phyloP scores from a whole-genome alignment of 2,797 vertebrate genomes.

The Ceryle rudis region DNA sequence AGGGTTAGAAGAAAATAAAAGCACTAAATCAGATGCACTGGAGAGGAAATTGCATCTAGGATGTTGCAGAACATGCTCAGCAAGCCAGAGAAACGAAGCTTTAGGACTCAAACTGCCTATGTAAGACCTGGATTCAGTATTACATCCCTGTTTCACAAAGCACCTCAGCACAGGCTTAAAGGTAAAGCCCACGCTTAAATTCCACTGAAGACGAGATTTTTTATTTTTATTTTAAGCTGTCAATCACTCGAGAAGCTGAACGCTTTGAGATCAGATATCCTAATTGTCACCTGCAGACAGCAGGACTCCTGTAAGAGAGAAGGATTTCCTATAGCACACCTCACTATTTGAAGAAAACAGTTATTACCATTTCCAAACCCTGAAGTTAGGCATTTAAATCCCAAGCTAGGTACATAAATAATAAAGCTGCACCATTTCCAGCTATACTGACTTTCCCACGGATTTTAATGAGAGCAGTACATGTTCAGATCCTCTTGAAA shows the following conservation, averaged over 20 bases:
- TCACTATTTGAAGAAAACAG: conserved; percentile 2
- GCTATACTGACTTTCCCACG: neutral
- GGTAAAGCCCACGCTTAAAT: neutral
- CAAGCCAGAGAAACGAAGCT: neutral
- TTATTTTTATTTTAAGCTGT: neutral
- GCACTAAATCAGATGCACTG: neutral
- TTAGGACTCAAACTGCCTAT: neutral
- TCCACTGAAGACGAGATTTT: neutral
- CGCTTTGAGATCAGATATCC: neutral
- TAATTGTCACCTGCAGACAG: neutral
- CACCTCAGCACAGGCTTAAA: neutral
- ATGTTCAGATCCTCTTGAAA: neutral
- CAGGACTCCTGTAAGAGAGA: neutral
- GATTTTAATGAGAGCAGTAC: conserved; percentile 20
- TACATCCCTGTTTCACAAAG: neutral
- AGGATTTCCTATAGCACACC: neutral
- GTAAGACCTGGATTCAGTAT: neutral
- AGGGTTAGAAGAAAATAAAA: neutral
- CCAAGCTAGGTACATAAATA: neutral
- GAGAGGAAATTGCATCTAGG: neutral
- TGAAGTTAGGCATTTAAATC: conserved; percentile 29
- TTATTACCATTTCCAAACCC: neutral
- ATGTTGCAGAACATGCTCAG: neutral
- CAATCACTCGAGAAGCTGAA: conserved; percentile 4
- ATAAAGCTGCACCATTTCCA: neutral